Evolutionary conservation across 2,113 vertebrate species (phyloP).

Genomic region (Eulacestoma nigropectus): DNA sequence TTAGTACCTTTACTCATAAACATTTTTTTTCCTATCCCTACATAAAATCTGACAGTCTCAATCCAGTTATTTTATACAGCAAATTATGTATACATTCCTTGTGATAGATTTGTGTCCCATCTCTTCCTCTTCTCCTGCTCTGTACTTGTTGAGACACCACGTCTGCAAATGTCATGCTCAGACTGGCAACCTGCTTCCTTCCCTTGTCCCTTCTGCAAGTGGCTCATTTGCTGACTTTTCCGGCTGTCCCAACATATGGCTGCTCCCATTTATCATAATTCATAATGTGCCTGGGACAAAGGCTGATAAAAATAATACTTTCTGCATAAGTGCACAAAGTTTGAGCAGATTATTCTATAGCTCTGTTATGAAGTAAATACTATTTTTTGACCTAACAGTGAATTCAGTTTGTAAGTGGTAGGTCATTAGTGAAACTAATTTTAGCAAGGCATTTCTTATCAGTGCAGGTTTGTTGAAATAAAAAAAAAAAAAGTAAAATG

Average conservation of each 20-base stretch:
- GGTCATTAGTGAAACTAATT: not conserved
- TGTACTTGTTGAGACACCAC: not conserved
- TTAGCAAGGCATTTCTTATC: not conserved
- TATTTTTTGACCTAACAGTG: not conserved
- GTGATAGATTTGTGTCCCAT: not conserved
- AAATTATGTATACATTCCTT: not conserved
- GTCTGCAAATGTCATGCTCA: not conserved
- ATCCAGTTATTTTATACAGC: not conserved
- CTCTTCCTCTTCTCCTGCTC: not conserved
- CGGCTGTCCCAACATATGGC: not conserved
- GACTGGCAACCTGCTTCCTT: not conserved
- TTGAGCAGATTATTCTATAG: not conserved
- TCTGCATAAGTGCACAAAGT: not conserved
- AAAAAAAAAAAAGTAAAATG: not conserved
- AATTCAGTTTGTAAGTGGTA: not conserved
- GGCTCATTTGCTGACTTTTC: not conserved
- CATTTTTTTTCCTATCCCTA: not conserved
- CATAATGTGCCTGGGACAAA: not conserved
- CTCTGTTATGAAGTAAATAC: not conserved
- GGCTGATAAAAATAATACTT: constrained; percentile 2
- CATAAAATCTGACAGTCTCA: not conserved
- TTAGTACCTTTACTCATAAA: not conserved
- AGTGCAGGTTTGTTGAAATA: not conserved
- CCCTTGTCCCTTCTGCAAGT: not conserved
- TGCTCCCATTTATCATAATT: not conserved